Conservation (phyloP, 2,797 vertebrate species). For the Poeciliopsis paucimaculata region DNA sequence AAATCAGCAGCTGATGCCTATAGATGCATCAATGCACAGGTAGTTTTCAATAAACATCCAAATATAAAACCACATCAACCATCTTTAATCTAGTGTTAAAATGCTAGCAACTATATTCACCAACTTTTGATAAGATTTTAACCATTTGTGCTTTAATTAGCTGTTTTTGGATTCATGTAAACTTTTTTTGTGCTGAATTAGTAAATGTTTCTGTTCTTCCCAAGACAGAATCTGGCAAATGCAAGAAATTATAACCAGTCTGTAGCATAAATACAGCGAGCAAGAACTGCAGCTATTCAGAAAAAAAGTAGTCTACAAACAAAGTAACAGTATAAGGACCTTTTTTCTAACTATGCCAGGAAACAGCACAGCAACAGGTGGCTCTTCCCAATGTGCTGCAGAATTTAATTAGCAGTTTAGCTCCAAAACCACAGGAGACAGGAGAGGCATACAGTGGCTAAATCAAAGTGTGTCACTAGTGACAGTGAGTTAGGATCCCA, state of each 20-base stretch:
- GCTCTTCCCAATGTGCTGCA: conserved; percentile 45
- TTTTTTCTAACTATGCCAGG: conserved; percentile 20
- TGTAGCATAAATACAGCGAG: background rate
- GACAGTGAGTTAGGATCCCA: conserved; percentile 46
- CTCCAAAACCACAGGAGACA: conserved; percentile 59
- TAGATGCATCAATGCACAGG: background rate
- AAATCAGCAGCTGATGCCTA: background rate
- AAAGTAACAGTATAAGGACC: background rate
- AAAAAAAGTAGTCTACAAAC: background rate
- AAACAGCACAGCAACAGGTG: conserved; percentile 42
- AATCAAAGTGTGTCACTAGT: conserved; percentile 63
- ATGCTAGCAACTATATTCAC: background rate
- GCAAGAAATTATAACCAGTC: background rate
- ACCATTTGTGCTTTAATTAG: background rate
- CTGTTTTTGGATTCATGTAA: background rate
- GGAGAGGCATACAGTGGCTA: conserved; percentile 54
- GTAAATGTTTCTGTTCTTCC: background rate
- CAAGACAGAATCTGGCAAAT: background rate
- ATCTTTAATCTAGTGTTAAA: background rate
- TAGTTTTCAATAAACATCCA: background rate
- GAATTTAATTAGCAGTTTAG: conserved; percentile 73
- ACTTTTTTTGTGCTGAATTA: background rate
- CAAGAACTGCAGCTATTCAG: background rate
- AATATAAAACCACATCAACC: background rate
- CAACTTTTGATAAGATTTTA: background rate